Evolutionary conservation across 2,797 vertebrate genomes (phyloP).

Genomic region (Poeciliopsis gracilis): DNA sequence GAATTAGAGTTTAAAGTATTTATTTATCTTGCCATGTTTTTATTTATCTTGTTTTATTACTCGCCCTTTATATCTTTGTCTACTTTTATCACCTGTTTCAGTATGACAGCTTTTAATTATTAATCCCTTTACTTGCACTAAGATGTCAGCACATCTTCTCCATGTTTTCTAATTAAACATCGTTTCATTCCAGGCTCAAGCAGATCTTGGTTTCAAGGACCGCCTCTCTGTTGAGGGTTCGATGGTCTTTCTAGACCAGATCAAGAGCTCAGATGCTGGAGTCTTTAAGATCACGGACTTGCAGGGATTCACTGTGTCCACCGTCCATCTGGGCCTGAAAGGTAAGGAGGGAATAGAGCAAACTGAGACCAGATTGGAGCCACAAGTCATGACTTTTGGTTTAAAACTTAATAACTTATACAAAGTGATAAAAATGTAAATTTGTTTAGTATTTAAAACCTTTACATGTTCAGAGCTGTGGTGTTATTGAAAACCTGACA

Average conservation of each 20-base stretch:
- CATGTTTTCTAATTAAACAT: constrained; percentile 15
- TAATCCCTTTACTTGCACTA: neutral
- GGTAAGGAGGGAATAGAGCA: constrained; percentile 61
- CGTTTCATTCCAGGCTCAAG: constrained; percentile 35
- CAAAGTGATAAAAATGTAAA: neutral
- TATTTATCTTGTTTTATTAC: neutral
- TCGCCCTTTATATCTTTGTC: neutral
- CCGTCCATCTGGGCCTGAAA: constrained; percentile 62
- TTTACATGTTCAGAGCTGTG: neutral
- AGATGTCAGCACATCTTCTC: neutral
- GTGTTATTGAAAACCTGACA: neutral
- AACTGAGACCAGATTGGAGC: neutral
- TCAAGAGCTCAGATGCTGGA: constrained; percentile 72
- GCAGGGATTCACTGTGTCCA: constrained; percentile 71
- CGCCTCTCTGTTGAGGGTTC: constrained; percentile 76
- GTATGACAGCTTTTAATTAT: neutral
- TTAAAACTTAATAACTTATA: neutral
- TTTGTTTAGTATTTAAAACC: neutral
- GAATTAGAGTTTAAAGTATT: neutral
- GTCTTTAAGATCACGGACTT: constrained; percentile 74
- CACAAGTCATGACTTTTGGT: neutral
- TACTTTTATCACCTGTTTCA: neutral
- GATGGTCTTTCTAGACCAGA: constrained; percentile 65
- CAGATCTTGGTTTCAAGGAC: constrained; percentile 59
- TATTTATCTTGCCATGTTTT: neutral